Percentiles rank a stretch among this genome's conserved stretches.
Evolutionary conservation across 2,797 vertebrate species (phyloP).

Genomic region (Gephyroberyx darwinii): DNA sequence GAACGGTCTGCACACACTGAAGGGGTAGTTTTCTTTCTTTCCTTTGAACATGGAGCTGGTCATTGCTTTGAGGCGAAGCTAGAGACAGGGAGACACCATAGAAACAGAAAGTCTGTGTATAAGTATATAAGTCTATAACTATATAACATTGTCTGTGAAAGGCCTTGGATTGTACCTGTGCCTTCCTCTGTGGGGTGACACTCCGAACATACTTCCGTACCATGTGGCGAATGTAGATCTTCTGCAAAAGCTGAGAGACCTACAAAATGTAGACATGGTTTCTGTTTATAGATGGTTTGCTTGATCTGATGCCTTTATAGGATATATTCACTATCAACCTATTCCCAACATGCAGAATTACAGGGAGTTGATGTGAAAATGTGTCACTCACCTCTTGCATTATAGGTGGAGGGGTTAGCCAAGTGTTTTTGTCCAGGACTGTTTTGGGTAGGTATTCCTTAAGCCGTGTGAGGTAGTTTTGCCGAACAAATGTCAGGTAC

Average conservation of each 20-base stretch:
- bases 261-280: slow-evolving; percentile 21
- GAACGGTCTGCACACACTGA: slow-evolving; percentile 86
- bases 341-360: background rate
- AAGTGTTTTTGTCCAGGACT: slow-evolving; percentile 84
- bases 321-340: background rate
- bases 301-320: background rate
- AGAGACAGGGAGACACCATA: slow-evolving; percentile 24
- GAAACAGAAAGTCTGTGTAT: background rate
- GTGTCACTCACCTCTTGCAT: slow-evolving; percentile 83
- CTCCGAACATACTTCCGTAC: slow-evolving; percentile 86
- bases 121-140: no score
- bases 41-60: slow-evolving; percentile 88
- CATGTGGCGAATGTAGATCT: slow-evolving; percentile 84
- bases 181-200: slow-evolving; percentile 81
- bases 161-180: slow-evolving; percentile 80
- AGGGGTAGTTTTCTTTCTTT: slow-evolving; percentile 90
- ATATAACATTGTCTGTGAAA: background rate
- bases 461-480: slow-evolving; percentile 87
- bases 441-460: slow-evolving; percentile 87
- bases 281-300: background rate
- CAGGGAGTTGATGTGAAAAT: background rate
- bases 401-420: slow-evolving; percentile 89
- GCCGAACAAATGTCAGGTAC: slow-evolving; percentile 85
- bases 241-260: slow-evolving; percentile 85
- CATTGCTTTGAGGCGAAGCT: slow-evolving; percentile 89